Base-by-base conservation (phyloP, 2,797 vertebrate species). In the Silurus aristotelis region DNA sequence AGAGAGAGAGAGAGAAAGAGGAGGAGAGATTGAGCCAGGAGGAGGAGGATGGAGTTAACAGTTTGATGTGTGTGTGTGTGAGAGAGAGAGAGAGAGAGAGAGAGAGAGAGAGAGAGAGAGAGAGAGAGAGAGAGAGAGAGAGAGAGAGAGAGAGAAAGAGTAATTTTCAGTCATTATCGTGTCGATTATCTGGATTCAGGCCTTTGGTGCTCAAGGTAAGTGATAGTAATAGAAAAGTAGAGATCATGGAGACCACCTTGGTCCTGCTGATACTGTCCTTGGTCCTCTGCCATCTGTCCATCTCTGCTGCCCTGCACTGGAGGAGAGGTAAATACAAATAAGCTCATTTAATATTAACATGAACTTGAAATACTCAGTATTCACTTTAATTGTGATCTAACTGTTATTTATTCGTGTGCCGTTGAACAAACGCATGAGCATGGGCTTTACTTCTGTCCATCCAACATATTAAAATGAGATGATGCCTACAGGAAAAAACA, bases 301-400 rank as follows among this genome's bases (percentile, higher is more conserved):
- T 85, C 83, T 90, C 91, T 27, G 89, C 90, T 17, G 10, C 90
- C 84, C 93, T 90, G 87, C 92, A 91, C 84, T 89, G 91, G 88
- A 92, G 93, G 81, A 94, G 82, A 95, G 94, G 95, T 95, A 94
- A 85, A 93, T 82, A 79, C 58, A 85, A 77, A 15, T 67, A 67
- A 25, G 56, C 6, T 55, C 3, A 25, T 63, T 71, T 70, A 38
- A 60, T 6, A 38, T 10, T 0, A 60, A 31, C 31, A 60, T 22
- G 10, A 46, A 27, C 9, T 0, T 48, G 25, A 46, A 17, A 2
- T n/a, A 6, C 38, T 38, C 38, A 38, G 3, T 38, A 38, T 38
- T 38, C 38, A 38, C 38, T 4, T 4, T 38, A 38, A 38, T 38
- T 4, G 38, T 38, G 38, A 0, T 38, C 38, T 52, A 52, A 7